These are phyloP conservation scores for Anoplolepis gracilipes DNA, from an alignment of 1,140 invertebrate species.

Conservation along the genomic window DNA sequence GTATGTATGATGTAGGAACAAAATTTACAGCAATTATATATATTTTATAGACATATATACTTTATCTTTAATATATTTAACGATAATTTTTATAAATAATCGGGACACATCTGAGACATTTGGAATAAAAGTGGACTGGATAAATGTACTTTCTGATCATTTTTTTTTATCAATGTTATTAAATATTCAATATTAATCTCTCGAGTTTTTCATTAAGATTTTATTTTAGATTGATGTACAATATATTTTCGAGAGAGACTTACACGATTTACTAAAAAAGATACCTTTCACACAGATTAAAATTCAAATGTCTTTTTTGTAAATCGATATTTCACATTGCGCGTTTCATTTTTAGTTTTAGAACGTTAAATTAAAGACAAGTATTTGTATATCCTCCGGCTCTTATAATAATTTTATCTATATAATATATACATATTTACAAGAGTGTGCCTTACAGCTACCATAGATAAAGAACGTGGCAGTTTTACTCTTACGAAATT, in stretches of 20 bases:
- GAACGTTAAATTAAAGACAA: slow-evolving; percentile 69
- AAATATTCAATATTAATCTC: background rate
- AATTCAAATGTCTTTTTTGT: slow-evolving; percentile 31
- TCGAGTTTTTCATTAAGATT: slow-evolving; percentile 24
- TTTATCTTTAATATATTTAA: background rate
- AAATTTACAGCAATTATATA: background rate
- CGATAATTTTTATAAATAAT: slow-evolving; percentile 14
- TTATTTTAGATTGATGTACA: slow-evolving; percentile 61
- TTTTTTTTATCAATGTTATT: background rate
- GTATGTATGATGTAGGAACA: background rate
- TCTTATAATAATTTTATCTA: slow-evolving; percentile 28
- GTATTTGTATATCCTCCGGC: background rate
- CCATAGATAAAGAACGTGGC: slow-evolving; percentile 55
- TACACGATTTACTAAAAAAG: slow-evolving; percentile 45
- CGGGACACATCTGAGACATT: background rate
- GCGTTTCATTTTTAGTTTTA: slow-evolving; percentile 31
- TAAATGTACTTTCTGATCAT: background rate
- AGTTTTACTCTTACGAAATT: background rate
- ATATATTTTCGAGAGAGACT: slow-evolving; percentile 49
- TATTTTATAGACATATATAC: slow-evolving; percentile 1
- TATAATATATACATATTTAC: slow-evolving; percentile 80
- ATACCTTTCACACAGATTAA: slow-evolving; percentile 1
- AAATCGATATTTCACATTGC: slow-evolving; percentile 10
- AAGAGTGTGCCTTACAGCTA: slow-evolving; percentile 66
- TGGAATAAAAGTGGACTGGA: slow-evolving; percentile 6